Evolutionary conservation across 1,140 invertebrate genomes (phyloP).

Genomic region (Contarinia nasturtii): DNA sequence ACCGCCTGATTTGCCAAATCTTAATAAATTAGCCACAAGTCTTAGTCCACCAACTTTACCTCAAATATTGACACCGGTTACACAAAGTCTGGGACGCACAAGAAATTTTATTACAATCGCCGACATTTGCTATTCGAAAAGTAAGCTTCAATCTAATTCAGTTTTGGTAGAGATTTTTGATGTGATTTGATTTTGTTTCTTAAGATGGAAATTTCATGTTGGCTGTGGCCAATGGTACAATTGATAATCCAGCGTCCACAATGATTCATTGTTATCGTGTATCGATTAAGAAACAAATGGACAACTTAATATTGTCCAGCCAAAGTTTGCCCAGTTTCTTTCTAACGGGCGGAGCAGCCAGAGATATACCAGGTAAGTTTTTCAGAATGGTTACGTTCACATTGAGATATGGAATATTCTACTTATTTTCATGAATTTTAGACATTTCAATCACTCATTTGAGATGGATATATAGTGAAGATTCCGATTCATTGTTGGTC

Average conservation of each 20-base stretch:
- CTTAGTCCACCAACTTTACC: neutral
- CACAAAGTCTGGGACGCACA: slow-evolving; percentile 47
- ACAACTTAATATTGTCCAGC: slow-evolving; percentile 38
- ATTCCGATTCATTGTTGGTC: slow-evolving; percentile 61
- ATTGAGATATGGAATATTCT: neutral
- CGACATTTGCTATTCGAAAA: slow-evolving; percentile 55
- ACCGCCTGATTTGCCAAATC: slow-evolving; percentile 24
- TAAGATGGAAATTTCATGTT: slow-evolving; percentile 60
- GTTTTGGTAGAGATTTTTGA: no score
- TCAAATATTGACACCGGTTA: slow-evolving; percentile 29
- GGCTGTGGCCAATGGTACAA: slow-evolving; percentile 31
- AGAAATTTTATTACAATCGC: slow-evolving; percentile 54
- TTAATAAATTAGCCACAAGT: no score
- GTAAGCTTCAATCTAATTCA: slow-evolving; percentile 18
- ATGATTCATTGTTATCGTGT: slow-evolving; percentile 60
- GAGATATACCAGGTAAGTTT: slow-evolving; percentile 24
- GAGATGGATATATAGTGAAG: slow-evolving; percentile 62
- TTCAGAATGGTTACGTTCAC: neutral
- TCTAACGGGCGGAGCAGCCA: slow-evolving; percentile 36
- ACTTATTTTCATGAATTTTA: slow-evolving; percentile 3
- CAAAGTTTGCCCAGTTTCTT: slow-evolving; percentile 69
- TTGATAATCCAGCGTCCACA: slow-evolving; percentile 32
- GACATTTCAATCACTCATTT: slow-evolving; percentile 38
- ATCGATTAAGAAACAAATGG: slow-evolving; percentile 30
- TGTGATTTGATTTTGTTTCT: slow-evolving; percentile 12